These are phyloP conservation scores for Corydoras sp. DNA, from an alignment of 2,113 vertebrate species.

Conservation along the genomic window DNA sequence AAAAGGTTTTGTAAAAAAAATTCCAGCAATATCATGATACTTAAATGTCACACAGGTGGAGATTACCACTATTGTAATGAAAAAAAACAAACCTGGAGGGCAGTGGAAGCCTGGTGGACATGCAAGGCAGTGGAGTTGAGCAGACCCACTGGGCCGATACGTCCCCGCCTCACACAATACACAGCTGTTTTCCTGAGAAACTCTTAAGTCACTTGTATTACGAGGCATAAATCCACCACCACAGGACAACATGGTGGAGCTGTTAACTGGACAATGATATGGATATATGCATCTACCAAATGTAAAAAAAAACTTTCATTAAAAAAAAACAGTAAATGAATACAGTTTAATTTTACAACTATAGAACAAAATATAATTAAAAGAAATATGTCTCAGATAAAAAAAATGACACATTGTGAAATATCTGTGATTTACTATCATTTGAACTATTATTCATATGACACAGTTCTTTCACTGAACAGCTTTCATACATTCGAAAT, in stretches of 20 bases:
- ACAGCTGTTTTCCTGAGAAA: constrained; percentile 71
- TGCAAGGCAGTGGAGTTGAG: constrained; percentile 62
- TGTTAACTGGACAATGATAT: constrained; percentile 78
- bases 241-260: constrained; percentile 63
- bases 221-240: constrained; percentile 75
- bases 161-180: constrained; percentile 72
- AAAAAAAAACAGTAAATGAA: too few species aligned
- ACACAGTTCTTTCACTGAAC: too few species aligned
- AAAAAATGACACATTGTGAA: too few species aligned
- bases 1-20: too few species aligned
- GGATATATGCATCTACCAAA: constrained; percentile 79
- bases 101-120: constrained; percentile 84
- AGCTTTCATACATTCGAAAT: too few species aligned
- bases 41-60: background rate
- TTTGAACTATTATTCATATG: too few species aligned
- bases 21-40: too few species aligned
- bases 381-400: too few species aligned
- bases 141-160: constrained; percentile 56
- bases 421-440: too few species aligned
- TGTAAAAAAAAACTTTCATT: background rate
- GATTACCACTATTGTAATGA: background rate
- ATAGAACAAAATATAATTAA: constrained; percentile 15
- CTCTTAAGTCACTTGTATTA: constrained; percentile 66
- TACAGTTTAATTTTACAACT: too few species aligned
- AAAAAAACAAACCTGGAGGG: constrained; percentile 60